A percentile compares a stretch with the other conserved stretches of the same genome.
phyloP scores from a whole-genome alignment of 2,797 vertebrate species.

The Paguma larvata region DNA sequence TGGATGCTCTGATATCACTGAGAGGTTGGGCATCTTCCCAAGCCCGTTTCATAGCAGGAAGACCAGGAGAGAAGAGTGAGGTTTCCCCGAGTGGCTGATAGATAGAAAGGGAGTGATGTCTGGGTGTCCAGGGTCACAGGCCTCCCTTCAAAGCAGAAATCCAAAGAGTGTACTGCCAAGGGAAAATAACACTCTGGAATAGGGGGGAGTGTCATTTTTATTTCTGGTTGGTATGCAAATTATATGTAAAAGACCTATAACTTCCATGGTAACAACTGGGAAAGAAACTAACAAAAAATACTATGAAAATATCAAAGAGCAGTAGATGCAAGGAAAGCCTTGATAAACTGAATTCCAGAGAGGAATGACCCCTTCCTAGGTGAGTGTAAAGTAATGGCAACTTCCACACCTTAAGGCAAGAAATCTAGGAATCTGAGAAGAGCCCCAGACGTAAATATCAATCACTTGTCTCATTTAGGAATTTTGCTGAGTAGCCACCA shows the following conservation, averaged over 20 bases:
- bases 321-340: neutral
- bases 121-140: neutral
- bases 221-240: constrained; percentile 20
- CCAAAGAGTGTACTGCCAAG: neutral
- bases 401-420: neutral
- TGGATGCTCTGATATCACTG: neutral
- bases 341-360: neutral
- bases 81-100: neutral
- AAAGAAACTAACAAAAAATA: neutral
- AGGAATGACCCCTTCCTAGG: neutral
- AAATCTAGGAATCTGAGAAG: neutral
- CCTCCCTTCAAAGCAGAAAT: neutral
- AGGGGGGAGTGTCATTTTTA: neutral
- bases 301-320: neutral
- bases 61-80: neutral
- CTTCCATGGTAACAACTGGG: neutral
- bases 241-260: constrained; percentile 16
- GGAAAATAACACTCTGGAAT: constrained; percentile 1
- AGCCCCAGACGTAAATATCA: constrained; percentile 5
- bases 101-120: neutral
- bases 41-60: neutral
- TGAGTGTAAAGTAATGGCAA: neutral
- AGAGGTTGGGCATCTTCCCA: neutral
- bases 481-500: constrained; percentile 35
- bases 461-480: neutral